Evolutionary conservation across 2,888 invertebrate genomes (phyloP).

Genomic region (Uloborus plumipes): DNA sequence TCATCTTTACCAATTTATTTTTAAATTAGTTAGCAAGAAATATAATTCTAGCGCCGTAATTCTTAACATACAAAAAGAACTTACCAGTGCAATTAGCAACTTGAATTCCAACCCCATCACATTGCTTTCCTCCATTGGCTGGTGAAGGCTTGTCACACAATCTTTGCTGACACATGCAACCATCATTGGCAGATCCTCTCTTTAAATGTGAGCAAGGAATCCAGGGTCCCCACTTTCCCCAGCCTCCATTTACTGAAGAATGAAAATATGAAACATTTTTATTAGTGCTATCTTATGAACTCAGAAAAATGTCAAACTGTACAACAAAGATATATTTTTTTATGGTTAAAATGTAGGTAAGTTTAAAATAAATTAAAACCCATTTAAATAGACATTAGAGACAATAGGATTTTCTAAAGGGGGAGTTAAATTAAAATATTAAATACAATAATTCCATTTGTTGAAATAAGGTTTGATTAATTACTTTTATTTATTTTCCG

Average conservation of each 20-base stretch:
- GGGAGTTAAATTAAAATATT: too few species aligned
- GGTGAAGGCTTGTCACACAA: conserved; percentile 88
- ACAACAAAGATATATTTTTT: conserved; percentile 37
- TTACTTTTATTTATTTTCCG: too few species aligned
- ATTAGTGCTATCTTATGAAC: too few species aligned
- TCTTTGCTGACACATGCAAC: conserved; percentile 84
- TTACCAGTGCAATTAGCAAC: conserved; percentile 84
- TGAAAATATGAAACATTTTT: background rate
- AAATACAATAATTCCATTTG: too few species aligned
- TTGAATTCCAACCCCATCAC: conserved; percentile 76
- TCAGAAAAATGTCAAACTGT: too few species aligned
- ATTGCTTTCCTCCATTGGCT: conserved; percentile 81
- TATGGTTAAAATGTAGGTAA: too few species aligned
- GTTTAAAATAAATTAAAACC: background rate
- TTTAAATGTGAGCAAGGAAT: conserved; percentile 79
- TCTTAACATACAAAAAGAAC: background rate
- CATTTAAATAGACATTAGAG: background rate
- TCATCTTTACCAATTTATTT: too few species aligned
- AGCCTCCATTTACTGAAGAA: conserved; percentile 81
- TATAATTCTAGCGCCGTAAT: too few species aligned
- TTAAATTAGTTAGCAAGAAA: too few species aligned
- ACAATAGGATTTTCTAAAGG: too few species aligned
- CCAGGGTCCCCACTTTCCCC: conserved; percentile 92
- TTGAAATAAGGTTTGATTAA: too few species aligned
- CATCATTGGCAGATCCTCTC: conserved; percentile 74